Base-by-base conservation (phyloP, 2,113 vertebrate genomes). In the Rattus rattus region DNA sequence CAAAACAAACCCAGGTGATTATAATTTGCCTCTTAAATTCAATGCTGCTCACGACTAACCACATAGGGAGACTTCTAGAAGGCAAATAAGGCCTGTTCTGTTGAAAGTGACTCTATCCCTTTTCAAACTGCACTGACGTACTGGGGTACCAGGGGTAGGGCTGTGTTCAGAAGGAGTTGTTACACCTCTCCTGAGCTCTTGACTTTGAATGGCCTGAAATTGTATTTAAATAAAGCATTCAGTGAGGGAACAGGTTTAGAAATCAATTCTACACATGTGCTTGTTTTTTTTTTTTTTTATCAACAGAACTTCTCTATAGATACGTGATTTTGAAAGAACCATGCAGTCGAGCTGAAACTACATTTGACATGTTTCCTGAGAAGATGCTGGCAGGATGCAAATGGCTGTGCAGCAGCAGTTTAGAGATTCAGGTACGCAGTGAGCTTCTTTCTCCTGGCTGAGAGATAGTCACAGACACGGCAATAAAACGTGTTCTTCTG, bases 21-120 rank as follows among this genome's bases (percentile, higher is more conserved):
- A 72, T 92, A 92, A 95, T 86, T 94, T 92, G 70, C 47, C 94
- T 94, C 54, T 90, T 30, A 77, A 95, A 97, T 91, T 93, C 73
- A 73, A 61, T 73, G 10, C 10, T 88, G 28, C 86, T 91, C 26
- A 83, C 17, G 73, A 36, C 14, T 93, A 19, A 39, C 2, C 7
- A 20, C 13, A 2, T 90, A 52, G 77, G 63, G 30, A 79, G 43
- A 63, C 88, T 95, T 81, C 90, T 79, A 49, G 36, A 94, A 95
- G 91, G n/a, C 4, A n/a, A 83, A 3, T n/a, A 43, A 76, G 69
- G 33, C 47, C 16, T 85, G 28, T 22, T 49, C 5, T n/a, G 14
- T 80, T 43, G 33, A 69, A 76, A 92, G 63, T 61, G 39, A 39
- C 72, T 94, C 26, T 88, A 56, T 75, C 52, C 56, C 22, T 75